Base-by-base conservation (phyloP, 2,888 invertebrate genomes). In the Philereme transversata region DNA sequence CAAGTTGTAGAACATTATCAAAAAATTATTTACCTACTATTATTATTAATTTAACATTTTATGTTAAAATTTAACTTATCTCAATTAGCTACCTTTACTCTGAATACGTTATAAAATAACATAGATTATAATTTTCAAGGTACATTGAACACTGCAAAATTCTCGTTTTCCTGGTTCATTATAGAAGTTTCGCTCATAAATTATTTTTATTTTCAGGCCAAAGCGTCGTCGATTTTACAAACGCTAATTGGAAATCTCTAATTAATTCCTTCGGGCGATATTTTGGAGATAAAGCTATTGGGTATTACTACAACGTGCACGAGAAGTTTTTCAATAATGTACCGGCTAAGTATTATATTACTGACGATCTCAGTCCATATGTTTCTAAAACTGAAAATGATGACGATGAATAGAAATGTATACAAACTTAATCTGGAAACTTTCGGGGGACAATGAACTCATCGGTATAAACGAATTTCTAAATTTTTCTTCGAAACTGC, bases 201-300 rank as follows among this genome's bases (percentile, higher is more conserved):
- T 40, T 11, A 8, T 44, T 59, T 51, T 59, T 43, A 11, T 46
- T 65, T 50, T 33, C 62, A 72, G 72, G 72, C 60, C 60, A 63
- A 40, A 49, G 56, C 8, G 50, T 74, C 7, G 62, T 68, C 0
- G 54, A 59, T 9, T 61, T 74, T 35, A 40, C 75, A 38, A 77
- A 75, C 50, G 52, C 71, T 43, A 76, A 75, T 51, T 75, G 73
- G 74, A 68, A 54, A 35, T 7, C 62, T 0, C 50, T 75, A 8
- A 53, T 72, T 49, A 45, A 60, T 4, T 57, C 64, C 0, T 71
- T 75, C 47, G 74, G 75, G 8, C 49, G 59, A 5, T 44, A 40
- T 5, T 65, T 76, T 44, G 67, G 75, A 56, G 63, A 68, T 11
- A 67, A 51, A 33, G 63, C 71, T n/a, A 57, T 69, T 59, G 60